phyloP scores from a whole-genome alignment of 1,140 invertebrate species.

The Drosophila fuyamai region DNA sequence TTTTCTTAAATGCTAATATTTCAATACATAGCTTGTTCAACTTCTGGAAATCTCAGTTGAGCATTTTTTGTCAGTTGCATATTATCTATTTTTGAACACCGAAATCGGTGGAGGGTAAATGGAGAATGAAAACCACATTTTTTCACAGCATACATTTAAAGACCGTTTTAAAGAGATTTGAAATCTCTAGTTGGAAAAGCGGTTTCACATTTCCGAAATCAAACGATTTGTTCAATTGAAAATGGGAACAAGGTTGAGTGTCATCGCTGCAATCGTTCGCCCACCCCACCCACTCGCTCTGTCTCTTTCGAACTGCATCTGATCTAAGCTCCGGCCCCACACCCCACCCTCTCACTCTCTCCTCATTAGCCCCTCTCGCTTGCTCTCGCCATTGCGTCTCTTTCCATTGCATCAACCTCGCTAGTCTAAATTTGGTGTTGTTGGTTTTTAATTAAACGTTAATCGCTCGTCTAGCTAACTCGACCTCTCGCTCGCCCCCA shows the following conservation, averaged over 20 bases:
- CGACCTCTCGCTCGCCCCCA: slow-evolving; percentile 29
- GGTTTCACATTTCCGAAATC: neutral
- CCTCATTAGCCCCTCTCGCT: slow-evolving; percentile 17
- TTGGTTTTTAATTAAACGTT: slow-evolving; percentile 66
- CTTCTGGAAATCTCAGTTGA: too few relatives aligned
- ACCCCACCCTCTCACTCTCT: slow-evolving; percentile 6
- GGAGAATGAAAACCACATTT: too few relatives aligned
- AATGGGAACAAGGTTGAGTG: slow-evolving; percentile 17
- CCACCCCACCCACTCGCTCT: slow-evolving; percentile 11
- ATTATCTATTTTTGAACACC: too few relatives aligned
- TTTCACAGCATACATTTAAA: too few relatives aligned
- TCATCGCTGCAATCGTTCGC: slow-evolving; percentile 32
- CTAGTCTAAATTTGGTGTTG: slow-evolving; percentile 69
- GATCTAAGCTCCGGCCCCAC: slow-evolving; percentile 19
- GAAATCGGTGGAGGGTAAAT: too few relatives aligned
- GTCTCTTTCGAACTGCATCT: slow-evolving; percentile 35
- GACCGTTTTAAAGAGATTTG: too few relatives aligned
- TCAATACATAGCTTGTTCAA: too few relatives aligned
- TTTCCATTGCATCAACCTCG: slow-evolving; percentile 39
- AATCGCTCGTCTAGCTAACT: slow-evolving; percentile 53
- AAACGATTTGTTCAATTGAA: neutral
- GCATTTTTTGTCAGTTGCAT: too few relatives aligned
- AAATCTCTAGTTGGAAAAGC: neutral
- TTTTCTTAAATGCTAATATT: too few relatives aligned
- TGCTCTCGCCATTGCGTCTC: slow-evolving; percentile 27